Evolutionary conservation across 2,797 vertebrate genomes (phyloP).

Genomic region (Choloepus didactylus): DNA sequence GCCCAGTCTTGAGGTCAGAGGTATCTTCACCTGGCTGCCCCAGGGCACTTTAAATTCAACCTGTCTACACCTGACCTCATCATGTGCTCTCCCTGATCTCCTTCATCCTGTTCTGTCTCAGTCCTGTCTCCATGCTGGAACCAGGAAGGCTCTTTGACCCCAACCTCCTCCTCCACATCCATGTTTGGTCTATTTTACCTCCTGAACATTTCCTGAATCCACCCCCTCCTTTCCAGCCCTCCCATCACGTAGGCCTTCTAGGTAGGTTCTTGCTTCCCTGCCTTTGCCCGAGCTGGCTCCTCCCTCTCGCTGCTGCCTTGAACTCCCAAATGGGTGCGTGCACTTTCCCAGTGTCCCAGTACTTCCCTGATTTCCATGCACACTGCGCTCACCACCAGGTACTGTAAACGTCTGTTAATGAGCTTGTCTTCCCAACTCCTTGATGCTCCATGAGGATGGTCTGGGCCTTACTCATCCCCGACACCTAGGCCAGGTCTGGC

Average conservation of each 20-base stretch:
- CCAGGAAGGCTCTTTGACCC: neutral
- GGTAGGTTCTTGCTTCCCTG: neutral
- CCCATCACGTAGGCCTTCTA: neutral
- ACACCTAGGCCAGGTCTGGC: neutral
- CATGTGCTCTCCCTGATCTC: neutral
- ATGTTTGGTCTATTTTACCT: rapidly evolving
- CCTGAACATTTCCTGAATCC: neutral
- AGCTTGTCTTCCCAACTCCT: too few relatives aligned
- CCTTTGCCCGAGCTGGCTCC: neutral
- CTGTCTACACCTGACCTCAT: neutral
- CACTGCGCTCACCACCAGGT: rapidly evolving
- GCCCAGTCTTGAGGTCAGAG: neutral
- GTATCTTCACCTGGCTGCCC: neutral
- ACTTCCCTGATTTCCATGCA: rapidly evolving
- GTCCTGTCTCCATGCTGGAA: neutral
- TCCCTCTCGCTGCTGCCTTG: rapidly evolving
- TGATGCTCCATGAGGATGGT: neutral
- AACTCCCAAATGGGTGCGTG: neutral
- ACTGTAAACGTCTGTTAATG: neutral
- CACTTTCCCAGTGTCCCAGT: too few relatives aligned
- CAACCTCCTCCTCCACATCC: rapidly evolving
- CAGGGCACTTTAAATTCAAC: neutral
- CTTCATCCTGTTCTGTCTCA: rapidly evolving
- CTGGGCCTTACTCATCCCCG: neutral
- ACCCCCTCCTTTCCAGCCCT: neutral